phyloP scores from a whole-genome alignment of 2,113 vertebrate genomes.

The Sapajus apella region DNA sequence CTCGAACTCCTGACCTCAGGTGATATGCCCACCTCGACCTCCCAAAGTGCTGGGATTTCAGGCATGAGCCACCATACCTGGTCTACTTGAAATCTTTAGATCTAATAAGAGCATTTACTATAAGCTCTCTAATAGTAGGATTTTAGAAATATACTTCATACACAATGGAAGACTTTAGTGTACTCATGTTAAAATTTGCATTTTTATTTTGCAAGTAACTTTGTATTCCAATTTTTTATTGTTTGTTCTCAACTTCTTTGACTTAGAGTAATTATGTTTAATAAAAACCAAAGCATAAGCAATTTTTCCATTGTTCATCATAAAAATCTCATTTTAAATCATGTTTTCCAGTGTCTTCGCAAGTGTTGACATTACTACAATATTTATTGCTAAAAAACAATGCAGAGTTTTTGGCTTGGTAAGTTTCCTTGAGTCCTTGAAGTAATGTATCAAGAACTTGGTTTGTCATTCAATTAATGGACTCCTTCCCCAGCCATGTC shows the following conservation, averaged over 20 bases:
- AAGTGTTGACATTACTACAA: neutral
- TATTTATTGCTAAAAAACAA: neutral
- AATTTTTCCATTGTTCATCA: neutral
- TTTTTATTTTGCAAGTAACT: conserved; percentile 53
- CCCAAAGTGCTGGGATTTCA: too few relatives aligned
- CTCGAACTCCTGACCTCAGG: too few relatives aligned
- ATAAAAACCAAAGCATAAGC: neutral
- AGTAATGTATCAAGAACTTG: neutral
- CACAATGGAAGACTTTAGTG: neutral
- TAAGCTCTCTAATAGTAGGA: neutral
- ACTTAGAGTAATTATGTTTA: neutral
- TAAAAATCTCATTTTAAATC: conserved; percentile 31
- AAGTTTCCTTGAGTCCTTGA: neutral
- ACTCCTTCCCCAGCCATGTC: neutral
- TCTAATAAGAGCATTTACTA: neutral
- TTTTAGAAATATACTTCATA: conserved; percentile 32
- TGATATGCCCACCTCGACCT: too few relatives aligned
- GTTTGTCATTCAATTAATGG: neutral
- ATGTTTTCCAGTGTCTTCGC: neutral
- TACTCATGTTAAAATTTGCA: conserved; percentile 30
- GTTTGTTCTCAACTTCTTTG: conserved; percentile 29
- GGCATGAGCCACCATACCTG: too few relatives aligned
- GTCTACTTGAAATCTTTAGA: neutral
- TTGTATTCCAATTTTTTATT: neutral
- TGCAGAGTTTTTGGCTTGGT: neutral